These are phyloP conservation scores for Acleris laterana DNA, from an alignment of 2,888 invertebrate species.

Conservation along the genomic window DNA sequence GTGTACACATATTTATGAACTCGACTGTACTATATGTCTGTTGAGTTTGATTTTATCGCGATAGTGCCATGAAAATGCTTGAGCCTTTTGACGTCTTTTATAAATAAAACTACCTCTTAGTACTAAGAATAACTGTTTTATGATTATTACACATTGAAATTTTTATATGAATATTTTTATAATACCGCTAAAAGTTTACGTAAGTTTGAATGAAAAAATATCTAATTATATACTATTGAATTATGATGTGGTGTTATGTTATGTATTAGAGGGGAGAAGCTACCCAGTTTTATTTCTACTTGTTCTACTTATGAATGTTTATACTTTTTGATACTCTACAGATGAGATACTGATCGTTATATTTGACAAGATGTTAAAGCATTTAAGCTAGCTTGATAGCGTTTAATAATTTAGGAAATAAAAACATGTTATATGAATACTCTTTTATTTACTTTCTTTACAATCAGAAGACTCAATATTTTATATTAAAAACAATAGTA, in stretches of 20 bases:
- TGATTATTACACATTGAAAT: not conserved
- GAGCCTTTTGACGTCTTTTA: no score
- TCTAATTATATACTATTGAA: not conserved
- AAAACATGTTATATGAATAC: no score
- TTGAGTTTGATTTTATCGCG: no score
- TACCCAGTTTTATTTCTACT: not conserved
- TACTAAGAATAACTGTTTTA: conserved; percentile 1
- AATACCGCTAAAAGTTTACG: not conserved
- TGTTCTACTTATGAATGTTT: not conserved
- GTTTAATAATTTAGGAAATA: no score
- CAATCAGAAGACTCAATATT: no score
- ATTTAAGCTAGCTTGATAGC: no score
- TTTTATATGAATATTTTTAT: conserved; percentile 1
- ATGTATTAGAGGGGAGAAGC: not conserved
- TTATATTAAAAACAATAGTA: no score
- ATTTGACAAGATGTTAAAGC: not conserved
- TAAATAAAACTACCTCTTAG: not conserved
- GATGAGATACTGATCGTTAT: not conserved
- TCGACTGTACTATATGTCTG: no score
- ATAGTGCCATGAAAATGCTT: no score
- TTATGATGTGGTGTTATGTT: not conserved
- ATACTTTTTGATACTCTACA: not conserved
- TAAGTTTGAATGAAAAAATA: not conserved
- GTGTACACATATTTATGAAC: no score
- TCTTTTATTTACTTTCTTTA: no score